Base-by-base conservation (phyloP, 2,888 invertebrate species). In the Noctua fimbriata region DNA sequence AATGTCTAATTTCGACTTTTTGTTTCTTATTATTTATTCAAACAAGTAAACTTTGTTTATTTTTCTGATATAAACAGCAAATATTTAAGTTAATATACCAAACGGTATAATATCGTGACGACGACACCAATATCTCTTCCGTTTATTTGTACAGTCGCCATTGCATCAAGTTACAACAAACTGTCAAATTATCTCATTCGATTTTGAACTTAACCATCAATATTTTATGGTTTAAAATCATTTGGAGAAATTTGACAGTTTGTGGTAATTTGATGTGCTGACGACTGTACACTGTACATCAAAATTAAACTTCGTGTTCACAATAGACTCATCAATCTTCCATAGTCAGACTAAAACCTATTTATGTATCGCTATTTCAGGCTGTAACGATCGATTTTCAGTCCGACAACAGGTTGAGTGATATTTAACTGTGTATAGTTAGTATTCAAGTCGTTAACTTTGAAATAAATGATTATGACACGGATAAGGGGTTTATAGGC, bases 361-460 rank as follows among this genome's bases (percentile, higher is more conserved):
- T 78, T 76, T 69, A 55, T 55, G 32, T 65, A 66, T 49, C 28
- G 69, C 60, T 71, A 65, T 78, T 73, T 72, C 60, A 67, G 73
- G 4, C 36, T 47, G 36, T 78, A 58, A 47, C 32, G 24, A 76
- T 85, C 75, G 67, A 85, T 85, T 60, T 65, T 82, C 67, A 55
- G 14, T 49, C 18, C 28, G 73, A 78, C 74, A 76, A 76, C 73
- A 73, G 60, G 71, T 79, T 74, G 41, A 79, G 7, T 18, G 66
- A 72, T 36, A 21, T 65, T 52, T 67, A 21, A 82, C 55, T 66
- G 65, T 55, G 28, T 84, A 55, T 47, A 69, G 67, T 77, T 58
- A 36, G 10, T 84, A 73, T 28, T 52, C 32, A 70, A 63, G 69
- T 74, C 76, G 76, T 81, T 63, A 71, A 10, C 47, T 21, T 49